Conservation (phyloP, 1,140 invertebrate species). For the Heliconius melpomene region DNA sequence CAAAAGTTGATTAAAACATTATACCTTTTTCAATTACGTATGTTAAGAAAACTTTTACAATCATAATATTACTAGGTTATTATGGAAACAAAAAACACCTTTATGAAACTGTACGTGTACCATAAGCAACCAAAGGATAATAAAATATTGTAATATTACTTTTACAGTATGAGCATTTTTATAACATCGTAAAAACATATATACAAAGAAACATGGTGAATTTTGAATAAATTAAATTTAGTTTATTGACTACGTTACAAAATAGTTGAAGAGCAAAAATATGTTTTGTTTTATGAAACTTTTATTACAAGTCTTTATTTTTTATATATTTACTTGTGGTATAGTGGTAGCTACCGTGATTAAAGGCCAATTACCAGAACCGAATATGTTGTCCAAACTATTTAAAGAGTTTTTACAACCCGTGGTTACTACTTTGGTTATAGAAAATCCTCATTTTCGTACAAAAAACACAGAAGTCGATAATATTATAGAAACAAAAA, state of each 20-base stretch:
- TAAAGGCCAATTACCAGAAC: neutral
- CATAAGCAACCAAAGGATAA: neutral
- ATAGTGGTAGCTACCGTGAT: neutral
- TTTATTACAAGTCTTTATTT: neutral
- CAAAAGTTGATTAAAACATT: too few species aligned
- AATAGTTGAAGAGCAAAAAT: neutral
- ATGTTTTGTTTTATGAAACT: neutral
- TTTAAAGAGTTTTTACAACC: constrained; percentile 43
- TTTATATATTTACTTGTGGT: neutral
- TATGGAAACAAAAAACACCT: too few species aligned
- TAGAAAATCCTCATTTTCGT: constrained; percentile 21
- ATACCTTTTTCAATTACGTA: too few species aligned
- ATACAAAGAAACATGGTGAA: neutral
- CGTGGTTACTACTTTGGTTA: constrained; percentile 32
- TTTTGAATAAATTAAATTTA: neutral
- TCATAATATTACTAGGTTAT: too few species aligned
- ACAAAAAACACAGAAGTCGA: constrained; percentile 30
- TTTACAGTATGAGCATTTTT: neutral
- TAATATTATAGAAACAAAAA: constrained; percentile 49
- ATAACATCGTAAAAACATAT: neutral
- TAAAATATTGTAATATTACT: neutral
- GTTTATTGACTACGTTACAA: neutral
- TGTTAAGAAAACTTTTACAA: too few species aligned
- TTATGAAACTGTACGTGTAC: too few species aligned
- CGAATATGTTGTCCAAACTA: constrained; percentile 13